Evolutionary conservation across 2,888 invertebrate genomes (phyloP), one percentile per base, ranked within the genome.

Genomic region (Caenorhabditis plicata): DNA sequence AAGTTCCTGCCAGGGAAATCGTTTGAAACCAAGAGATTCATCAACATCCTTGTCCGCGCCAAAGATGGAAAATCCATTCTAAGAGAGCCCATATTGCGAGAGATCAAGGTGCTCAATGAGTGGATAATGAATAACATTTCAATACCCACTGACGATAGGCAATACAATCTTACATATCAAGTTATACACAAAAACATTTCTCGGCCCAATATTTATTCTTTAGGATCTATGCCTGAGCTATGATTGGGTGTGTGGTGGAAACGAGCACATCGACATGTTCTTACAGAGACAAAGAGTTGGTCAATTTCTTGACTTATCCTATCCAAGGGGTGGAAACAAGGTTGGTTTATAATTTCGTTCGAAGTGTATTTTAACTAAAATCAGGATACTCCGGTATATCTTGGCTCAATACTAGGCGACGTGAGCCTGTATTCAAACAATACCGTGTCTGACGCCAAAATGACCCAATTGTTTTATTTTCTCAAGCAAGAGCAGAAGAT

Each of bases 1-100:
- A 75, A 75, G 53, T 78, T 78, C 57, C 54, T 79, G 25, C 76
- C 78, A 4, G 78, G 78, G 15, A 78, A 79, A 55, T 79, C 78
- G 0, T 78, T 78, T 50, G 77, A 79, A 52, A 74, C 68, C 31
- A 79, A 77, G 44, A 63, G 78, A 31, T 78, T 79, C 47, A 62
- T 78, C 41, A 76, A 78, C 42, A 66, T 78, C 40, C 53, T 78
- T 27, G 65, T 75, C 25, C 56, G 63, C 41, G 49, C 78, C 9
- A 75, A 74, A 51, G 78, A 78, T 47, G 74, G 74, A 1, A 76
- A 76, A 1, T 74, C 71, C 23, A 61, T 78, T 44, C 47, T 78
- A 22, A 50, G 78, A 29, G 71, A 76, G 42, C 44, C 55, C 4
- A 68, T 78, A 44, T 52, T 78, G 11, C 65, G 63, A 43, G 78